Conservation (phyloP, 2,888 invertebrate species). For the Odontomyia ornata region DNA sequence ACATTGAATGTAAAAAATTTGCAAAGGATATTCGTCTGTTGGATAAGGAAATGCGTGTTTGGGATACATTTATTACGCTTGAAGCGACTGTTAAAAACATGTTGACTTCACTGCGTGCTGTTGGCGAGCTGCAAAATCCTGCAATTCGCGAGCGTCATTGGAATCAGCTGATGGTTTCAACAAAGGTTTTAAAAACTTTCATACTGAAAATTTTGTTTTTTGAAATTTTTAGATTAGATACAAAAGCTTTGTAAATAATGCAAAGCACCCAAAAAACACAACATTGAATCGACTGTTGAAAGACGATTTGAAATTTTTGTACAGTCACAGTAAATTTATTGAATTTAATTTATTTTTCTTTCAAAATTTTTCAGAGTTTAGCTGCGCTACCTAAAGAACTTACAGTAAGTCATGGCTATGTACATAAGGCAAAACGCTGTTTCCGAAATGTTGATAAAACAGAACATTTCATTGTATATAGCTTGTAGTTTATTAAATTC, state of each 20-base stretch:
- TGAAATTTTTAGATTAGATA: not conserved
- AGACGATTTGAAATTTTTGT: constrained; percentile 51
- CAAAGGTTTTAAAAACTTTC: constrained; percentile 75
- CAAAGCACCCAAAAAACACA: not conserved
- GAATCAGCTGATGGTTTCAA: constrained; percentile 95
- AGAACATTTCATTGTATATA: not conserved
- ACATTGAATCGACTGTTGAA: constrained; percentile 28
- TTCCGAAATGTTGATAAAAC: not conserved
- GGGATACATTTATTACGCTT: constrained; percentile 89
- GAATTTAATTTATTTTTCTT: constrained; percentile 38
- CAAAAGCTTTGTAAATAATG: constrained; percentile 47
- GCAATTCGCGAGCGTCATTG: constrained; percentile 96
- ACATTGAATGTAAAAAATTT: constrained; percentile 97
- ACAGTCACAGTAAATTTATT: constrained; percentile 53
- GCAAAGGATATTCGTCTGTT: constrained; percentile 90
- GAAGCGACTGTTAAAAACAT: constrained; percentile 96
- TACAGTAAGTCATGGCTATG: constrained; percentile 71
- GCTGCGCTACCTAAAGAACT: constrained; percentile 81
- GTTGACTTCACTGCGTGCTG: constrained; percentile 92
- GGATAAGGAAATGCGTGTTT: constrained; percentile 94
- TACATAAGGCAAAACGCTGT: constrained; percentile 2
- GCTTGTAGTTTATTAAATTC: not conserved
- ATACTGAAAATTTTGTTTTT: not conserved
- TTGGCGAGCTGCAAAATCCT: constrained; percentile 94
- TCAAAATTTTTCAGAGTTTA: constrained; percentile 74